These are phyloP conservation scores for Brachyptera risi DNA, from an alignment of 2,888 invertebrate species.

Conservation along the genomic window DNA sequence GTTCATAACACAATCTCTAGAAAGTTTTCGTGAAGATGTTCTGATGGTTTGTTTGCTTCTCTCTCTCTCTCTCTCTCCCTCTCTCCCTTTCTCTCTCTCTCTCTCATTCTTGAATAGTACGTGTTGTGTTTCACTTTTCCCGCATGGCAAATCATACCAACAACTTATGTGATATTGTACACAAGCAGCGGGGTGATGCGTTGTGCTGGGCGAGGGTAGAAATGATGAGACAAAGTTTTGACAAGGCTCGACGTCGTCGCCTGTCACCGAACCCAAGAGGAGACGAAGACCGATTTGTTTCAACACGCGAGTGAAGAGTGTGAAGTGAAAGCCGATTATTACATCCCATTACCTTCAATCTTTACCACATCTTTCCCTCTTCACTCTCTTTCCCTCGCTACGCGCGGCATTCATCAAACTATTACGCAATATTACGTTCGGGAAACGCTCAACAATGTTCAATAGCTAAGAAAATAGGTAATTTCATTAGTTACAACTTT, in stretches of 20 bases:
- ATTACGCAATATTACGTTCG: conserved; percentile 10
- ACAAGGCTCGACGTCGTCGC: conserved; percentile 30
- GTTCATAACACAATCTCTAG: conserved; percentile 30
- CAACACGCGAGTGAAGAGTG: neutral
- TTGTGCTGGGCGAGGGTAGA: conserved; percentile 27
- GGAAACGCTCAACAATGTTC: neutral
- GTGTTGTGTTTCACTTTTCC: too few species aligned
- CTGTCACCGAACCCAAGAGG: conserved; percentile 12
- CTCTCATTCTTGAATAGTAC: too few species aligned
- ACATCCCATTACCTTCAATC: conserved; percentile 39
- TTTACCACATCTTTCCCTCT: conserved; percentile 24
- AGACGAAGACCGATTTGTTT: conserved; percentile 34
- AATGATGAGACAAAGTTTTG: conserved; percentile 39
- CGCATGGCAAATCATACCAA: conserved; percentile 11
- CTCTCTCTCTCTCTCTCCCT: conserved; percentile 26
- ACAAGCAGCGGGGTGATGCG: neutral
- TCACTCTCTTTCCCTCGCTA: neutral
- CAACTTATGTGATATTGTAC: conserved; percentile 1
- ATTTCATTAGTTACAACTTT: neutral
- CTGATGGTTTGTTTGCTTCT: neutral
- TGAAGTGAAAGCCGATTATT: conserved; percentile 36
- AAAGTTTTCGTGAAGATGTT: conserved; percentile 26
- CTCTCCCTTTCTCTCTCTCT: conserved; percentile 33
- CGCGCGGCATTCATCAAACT: conserved; percentile 2
- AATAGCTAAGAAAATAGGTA: conserved; percentile 1